phyloP scores from a whole-genome alignment of 92 coral and sea anemone species.

The Isaurus tuberculatus region DNA sequence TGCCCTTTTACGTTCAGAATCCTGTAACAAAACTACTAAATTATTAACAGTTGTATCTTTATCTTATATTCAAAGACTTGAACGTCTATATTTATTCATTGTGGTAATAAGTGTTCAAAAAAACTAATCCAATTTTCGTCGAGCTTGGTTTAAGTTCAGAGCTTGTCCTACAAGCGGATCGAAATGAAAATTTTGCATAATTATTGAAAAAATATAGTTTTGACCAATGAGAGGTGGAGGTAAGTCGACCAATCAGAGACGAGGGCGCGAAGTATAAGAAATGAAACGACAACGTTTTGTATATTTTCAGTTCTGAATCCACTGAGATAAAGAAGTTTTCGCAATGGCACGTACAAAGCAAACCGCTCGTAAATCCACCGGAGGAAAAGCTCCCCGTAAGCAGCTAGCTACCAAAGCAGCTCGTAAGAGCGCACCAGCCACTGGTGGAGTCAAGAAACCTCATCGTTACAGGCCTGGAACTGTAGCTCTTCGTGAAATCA shows the following conservation, averaged over 20 bases:
- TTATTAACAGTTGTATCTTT: not conserved
- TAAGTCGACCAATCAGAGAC: not conserved
- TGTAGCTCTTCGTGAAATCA: constrained; percentile 90
- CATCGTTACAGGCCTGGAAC: constrained; percentile 94
- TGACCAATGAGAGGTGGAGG: constrained; percentile 1
- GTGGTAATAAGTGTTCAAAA: not conserved
- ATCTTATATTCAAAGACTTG: not conserved
- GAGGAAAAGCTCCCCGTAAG: constrained; percentile 18
- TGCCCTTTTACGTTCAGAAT: not conserved
- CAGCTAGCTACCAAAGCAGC: constrained; percentile 10
- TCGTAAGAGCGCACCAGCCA: constrained; percentile 65
- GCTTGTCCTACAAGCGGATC: constrained; percentile 5
- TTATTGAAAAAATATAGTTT: not conserved
- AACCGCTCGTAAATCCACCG: constrained; percentile 18
- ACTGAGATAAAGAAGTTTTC: not conserved
- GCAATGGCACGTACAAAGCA: constrained; percentile 18
- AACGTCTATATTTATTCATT: not conserved
- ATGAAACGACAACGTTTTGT: not conserved
- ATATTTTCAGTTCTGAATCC: not conserved
- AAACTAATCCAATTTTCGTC: not conserved
- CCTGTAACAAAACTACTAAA: not conserved
- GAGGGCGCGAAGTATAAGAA: constrained; percentile 25
- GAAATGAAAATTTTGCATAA: not conserved
- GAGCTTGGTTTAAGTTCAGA: not conserved
- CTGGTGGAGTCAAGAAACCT: constrained; percentile 89